Evolutionary conservation across 92 coral and sea anemone genomes (phyloP).

Genomic region (Hydrozoanthus gracilis): DNA sequence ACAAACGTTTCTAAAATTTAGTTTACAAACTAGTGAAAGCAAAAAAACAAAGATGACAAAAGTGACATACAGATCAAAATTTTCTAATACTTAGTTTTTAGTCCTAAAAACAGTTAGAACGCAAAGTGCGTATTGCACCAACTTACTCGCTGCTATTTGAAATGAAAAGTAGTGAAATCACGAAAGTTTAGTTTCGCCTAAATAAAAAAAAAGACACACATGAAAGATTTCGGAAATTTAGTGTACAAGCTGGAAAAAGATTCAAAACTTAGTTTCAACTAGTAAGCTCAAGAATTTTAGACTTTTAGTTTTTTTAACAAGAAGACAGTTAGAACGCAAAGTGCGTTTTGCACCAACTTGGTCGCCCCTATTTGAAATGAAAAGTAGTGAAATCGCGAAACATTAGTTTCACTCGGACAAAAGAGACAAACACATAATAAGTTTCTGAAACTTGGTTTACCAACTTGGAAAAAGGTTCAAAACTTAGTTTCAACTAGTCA

Average conservation of each 20-base stretch:
- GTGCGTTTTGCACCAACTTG: neutral
- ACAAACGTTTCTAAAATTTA: neutral
- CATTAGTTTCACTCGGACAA: no score
- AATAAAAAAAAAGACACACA: neutral
- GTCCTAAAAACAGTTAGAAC: neutral
- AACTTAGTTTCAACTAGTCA: no score
- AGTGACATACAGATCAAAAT: neutral
- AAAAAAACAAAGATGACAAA: no score
- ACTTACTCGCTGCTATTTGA: no score
- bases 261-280: no score
- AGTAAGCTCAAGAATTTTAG: neutral
- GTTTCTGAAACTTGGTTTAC: no score
- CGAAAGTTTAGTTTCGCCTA: neutral
- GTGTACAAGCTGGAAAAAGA: no score
- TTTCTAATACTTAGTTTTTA: neutral
- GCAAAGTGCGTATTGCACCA: neutral
- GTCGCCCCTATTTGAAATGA: neutral
- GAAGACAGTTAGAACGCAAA: neutral
- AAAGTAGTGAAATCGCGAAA: neutral
- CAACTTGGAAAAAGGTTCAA: no score
- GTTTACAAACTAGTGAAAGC: no score
- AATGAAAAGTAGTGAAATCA: neutral
- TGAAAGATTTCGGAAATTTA: neutral
- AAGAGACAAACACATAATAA: no score
- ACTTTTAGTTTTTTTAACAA: neutral